Evolutionary conservation across 2,888 invertebrate species (phyloP), one percentile per base, ranked within the genome.

Genomic region (Ochropleura leucogaster): DNA sequence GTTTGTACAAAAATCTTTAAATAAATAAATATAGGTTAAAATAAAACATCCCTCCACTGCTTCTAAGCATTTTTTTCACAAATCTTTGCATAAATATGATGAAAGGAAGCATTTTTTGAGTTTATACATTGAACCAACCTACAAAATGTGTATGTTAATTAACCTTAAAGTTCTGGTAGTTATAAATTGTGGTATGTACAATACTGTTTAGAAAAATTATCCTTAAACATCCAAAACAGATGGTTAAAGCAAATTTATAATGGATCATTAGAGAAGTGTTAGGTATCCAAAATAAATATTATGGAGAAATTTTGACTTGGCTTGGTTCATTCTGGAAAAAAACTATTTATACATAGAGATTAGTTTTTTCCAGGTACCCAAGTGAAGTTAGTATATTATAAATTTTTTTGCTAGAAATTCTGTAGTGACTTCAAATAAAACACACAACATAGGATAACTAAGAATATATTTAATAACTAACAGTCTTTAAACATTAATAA

Each of bases 401-500:
- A 42, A 53, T 46, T 72, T 7, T 60, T 44, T 62, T 70, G 44
- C 47, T 63, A 63, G 16, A 18, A 79, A 44, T 20, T 8, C 10
- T 68, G 51, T 60, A 60, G 60, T 55, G 12, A 63, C 16, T 44
- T 59, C 4, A 79, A 82, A 82, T 77, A 79, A 85, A 80, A 84
- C 30, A 30, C 30, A 85, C 74, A 55, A 71, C 66, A 65, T 62
- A 49, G 40, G 12, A 40, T 66, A 68, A 65, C 60, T 57, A 57
- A 46, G 47, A 74, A 64, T 79, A 87, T n/a, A 83, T 86, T 88
- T 87, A 86, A 85, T 88, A 87, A 89, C 63, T 73, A 82, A 82
- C 87, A 88, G 89, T 89, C 88, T 90, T 88, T 82, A 80, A 63
- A 60, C 64, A 80, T 55, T 47, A 82, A 79, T 82, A 80, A 85